Evolutionary conservation across 2,888 invertebrate species (phyloP).

Genomic region (Keiferia lycopersicella): DNA sequence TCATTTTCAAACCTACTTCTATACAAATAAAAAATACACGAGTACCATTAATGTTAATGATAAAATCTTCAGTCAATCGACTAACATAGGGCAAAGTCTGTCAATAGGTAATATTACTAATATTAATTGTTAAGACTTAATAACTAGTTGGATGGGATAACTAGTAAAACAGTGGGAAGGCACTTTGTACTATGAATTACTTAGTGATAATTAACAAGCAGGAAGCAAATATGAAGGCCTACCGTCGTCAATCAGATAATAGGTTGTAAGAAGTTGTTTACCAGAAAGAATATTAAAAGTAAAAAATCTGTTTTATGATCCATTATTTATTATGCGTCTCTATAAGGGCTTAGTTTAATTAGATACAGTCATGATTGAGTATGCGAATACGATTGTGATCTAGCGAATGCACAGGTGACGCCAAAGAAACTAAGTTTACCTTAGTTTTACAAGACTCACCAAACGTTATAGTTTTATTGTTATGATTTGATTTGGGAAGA

Average conservation of each 20-base stretch:
- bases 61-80: not conserved
- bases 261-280: not conserved
- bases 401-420: too few relatives aligned
- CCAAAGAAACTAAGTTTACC: too few relatives aligned
- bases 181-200: slow-evolving; percentile 1
- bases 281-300: not conserved
- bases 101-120: not conserved
- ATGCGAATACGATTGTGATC: too few relatives aligned
- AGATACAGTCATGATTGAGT: too few relatives aligned
- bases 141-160: not conserved
- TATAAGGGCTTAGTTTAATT: too few relatives aligned
- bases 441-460: too few relatives aligned
- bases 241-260: not conserved
- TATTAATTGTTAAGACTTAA: not conserved
- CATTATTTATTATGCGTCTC: not conserved
- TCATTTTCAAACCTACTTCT: not conserved
- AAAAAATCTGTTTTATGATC: not conserved
- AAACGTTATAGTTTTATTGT: too few relatives aligned
- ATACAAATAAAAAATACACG: not conserved
- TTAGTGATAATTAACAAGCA: slow-evolving; percentile 18
- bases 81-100: not conserved
- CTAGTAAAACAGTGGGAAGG: not conserved
- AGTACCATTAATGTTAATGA: not conserved
- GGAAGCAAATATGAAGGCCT: slow-evolving; percentile 26
- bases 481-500: too few relatives aligned